Base-by-base conservation (phyloP, 2,797 vertebrate species). In the Serranus cabrilla region DNA sequence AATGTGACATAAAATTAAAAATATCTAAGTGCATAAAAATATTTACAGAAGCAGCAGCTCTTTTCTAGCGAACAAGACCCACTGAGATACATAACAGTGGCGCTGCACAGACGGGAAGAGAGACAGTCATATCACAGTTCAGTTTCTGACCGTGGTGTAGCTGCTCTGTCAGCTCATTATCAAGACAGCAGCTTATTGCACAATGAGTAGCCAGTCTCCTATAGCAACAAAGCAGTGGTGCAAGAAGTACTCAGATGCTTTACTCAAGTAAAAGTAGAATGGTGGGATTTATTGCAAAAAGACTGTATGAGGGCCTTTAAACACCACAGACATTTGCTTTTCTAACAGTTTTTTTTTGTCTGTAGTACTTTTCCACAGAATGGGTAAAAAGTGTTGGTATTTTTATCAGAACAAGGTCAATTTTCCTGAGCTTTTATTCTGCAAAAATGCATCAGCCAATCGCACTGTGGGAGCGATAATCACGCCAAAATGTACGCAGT, bases 121-220 rank as follows among this genome's bases (percentile, higher is more conserved):
- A 59, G 12, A 71, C 52, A 31, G 14, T 54, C 31, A 47, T 14
- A 39, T 52, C 47, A 58, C 23, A 37, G 40, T 52, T 73, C 5
- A 11, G 37, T 56, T 64, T 61, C 42, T n/a, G 43, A 60, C 45
- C 10, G 9, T 23, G 11, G 5, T 25, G 43, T 18, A 52, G 66
- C 21, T 56, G 39, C 54, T 40, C 21, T 59, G 57, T 37, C 21
- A 62, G 60, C 45, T 77, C 61, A 25, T 64, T 51, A 59, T 51
- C 25, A n/a, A 31, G 12, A 39, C 39, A 20, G 47, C 51, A 57
- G 55, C 50, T 42, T 52, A 64, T 54, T 56, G 31, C 58, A 37
- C 37, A 50, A 43, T 69, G 18, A 23, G 54, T 25, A 60, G 21
- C 20, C n/a, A 25, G 72, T 50, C 27, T 66, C 34, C 71, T 20